phyloP scores from a whole-genome alignment of 64 coral and sea anemone species.

The Cladopsammia gracilis region DNA sequence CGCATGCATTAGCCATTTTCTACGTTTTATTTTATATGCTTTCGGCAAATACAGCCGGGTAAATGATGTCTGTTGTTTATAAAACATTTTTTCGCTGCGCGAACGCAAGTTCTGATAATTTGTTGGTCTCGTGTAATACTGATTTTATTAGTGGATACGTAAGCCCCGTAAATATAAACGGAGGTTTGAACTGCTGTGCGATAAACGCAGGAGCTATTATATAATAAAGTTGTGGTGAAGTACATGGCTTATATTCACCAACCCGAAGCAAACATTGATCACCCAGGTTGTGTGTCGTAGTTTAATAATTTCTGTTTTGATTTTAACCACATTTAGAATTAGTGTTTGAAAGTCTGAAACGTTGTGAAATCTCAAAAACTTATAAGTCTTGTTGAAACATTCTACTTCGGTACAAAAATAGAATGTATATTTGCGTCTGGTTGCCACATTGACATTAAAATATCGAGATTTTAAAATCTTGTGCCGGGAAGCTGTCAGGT shows the following conservation, averaged over 20 bases:
- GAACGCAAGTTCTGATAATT: constrained; percentile 10
- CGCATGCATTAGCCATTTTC: not conserved
- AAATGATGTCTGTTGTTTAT: not conserved
- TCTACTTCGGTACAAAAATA: not conserved
- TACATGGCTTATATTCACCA: not conserved
- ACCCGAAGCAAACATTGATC: not conserved
- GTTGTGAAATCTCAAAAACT: not conserved
- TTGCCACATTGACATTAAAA: not conserved
- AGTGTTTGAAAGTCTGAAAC: not conserved
- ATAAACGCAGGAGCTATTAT: not conserved
- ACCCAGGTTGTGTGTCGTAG: not conserved
- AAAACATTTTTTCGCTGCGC: not conserved
- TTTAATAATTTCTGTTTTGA: not conserved
- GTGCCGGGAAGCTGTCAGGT: not conserved
- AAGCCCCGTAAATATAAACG: not conserved
- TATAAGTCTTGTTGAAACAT: not conserved
- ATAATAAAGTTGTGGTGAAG: no score
- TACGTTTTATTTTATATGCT: not conserved
- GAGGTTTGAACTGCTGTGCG: not conserved
- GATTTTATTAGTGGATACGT: not conserved
- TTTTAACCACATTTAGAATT: not conserved
- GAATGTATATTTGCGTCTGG: not conserved
- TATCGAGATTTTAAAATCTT: constrained; percentile 4
- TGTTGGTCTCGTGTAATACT: not conserved
- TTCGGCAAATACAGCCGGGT: not conserved